Evolutionary conservation across 2,797 vertebrate genomes (phyloP).

Genomic region (Paedocypris micromegethes): DNA sequence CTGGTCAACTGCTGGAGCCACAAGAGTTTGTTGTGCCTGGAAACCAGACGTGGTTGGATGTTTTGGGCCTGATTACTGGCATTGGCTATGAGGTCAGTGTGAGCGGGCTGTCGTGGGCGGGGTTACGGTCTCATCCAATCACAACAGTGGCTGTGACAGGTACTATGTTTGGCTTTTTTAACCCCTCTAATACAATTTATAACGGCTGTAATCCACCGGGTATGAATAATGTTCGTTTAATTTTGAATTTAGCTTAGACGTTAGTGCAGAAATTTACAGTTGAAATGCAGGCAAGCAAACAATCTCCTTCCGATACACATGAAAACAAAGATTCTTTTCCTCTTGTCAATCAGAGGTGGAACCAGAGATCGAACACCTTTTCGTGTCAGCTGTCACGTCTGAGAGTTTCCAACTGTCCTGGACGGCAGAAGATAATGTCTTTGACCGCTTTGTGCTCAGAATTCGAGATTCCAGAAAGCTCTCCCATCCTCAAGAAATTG

Average conservation of each 20-base stretch:
- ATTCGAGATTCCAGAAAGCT: constrained; percentile 84
- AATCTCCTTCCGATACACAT: constrained; percentile 12
- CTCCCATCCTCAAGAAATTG: constrained; percentile 76
- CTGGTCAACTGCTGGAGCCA: constrained; percentile 90
- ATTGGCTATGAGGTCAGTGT: constrained; percentile 96
- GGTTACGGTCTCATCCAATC: constrained; percentile 85
- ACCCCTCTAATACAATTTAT: too few relatives aligned
- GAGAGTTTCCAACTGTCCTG: constrained; percentile 88
- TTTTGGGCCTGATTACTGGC: constrained; percentile 93
- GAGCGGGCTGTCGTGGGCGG: constrained; percentile 81
- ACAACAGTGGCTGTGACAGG: constrained; percentile 89
- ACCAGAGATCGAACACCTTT: constrained; percentile 91
- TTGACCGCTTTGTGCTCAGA: constrained; percentile 92
- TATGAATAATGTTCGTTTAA: too few relatives aligned
- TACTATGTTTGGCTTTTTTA: constrained; percentile 60
- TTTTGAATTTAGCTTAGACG: too few relatives aligned
- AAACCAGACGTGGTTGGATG: constrained; percentile 81
- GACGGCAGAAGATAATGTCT: constrained; percentile 81
- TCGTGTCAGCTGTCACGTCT: constrained; percentile 82
- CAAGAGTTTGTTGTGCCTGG: constrained; percentile 87
- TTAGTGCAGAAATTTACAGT: background rate
- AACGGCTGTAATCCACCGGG: too few relatives aligned
- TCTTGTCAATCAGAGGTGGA: constrained; percentile 82
- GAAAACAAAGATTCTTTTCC: constrained; percentile 48
- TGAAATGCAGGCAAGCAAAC: constrained; percentile 1